phyloP scores from a whole-genome alignment of 2,888 invertebrate genomes.

The Encarsia formosa region DNA sequence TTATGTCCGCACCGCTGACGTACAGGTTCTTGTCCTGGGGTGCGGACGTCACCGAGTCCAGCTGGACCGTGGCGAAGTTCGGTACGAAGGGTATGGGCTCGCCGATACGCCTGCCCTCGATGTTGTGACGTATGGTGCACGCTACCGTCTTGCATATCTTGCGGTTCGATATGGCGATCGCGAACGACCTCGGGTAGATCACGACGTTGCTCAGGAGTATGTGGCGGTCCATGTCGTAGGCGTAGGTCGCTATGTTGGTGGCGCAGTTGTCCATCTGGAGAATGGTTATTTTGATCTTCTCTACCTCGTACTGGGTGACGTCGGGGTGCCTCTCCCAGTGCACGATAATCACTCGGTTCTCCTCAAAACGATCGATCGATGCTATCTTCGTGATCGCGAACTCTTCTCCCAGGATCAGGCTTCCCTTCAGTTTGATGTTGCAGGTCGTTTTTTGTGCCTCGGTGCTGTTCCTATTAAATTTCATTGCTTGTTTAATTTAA shows the following conservation, averaged over 20 bases:
- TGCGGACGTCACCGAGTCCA: not conserved
- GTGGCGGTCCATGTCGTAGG: constrained; percentile 6
- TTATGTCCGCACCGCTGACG: constrained; percentile 12
- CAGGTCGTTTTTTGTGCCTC: constrained; percentile 1
- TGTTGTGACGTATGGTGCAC: constrained; percentile 13
- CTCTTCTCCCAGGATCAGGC: not conserved
- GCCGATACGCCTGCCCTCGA: constrained; percentile 3
- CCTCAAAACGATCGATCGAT: constrained; percentile 13
- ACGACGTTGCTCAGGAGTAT: constrained; percentile 18
- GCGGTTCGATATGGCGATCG: constrained; percentile 8
- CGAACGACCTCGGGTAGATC: constrained; percentile 10
- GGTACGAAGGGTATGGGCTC: not conserved
- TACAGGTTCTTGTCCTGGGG: constrained; percentile 11
- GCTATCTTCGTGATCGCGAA: constrained; percentile 9
- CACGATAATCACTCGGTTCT: constrained; percentile 2
- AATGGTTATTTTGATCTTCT: constrained; percentile 13
- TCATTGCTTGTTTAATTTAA: too few relatives aligned
- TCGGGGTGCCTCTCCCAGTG: constrained; percentile 17
- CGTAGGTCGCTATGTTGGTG: constrained; percentile 2
- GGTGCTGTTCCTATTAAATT: constrained; percentile 2
- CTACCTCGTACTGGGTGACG: constrained; percentile 14
- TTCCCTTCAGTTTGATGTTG: constrained; percentile 1
- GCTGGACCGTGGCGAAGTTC: not conserved
- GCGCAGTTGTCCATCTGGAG: constrained; percentile 7
- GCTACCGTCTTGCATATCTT: not conserved